Base-by-base conservation (phyloP, 2,888 invertebrate species). In the Pristionchus exspectatus region DNA sequence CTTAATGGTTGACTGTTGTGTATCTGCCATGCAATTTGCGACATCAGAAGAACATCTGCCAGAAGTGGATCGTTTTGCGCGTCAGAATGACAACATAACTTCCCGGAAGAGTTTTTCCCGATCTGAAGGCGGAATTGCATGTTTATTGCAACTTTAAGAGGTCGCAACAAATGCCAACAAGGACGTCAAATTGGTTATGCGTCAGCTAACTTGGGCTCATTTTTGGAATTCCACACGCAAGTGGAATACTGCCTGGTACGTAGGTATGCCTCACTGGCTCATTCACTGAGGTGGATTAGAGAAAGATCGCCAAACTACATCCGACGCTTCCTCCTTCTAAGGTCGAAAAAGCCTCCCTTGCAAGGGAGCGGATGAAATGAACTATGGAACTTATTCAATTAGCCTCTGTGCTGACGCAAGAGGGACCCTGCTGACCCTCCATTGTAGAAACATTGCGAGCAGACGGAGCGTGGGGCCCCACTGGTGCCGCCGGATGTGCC, bases 121-220 rank as follows among this genome's bases (percentile, higher is more conserved):
- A 27, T n/a, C n/a, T 24, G 63, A 63, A 63, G 63, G 63, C 63
- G 63, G 24, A 81, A 50, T 81, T 81, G 50, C 81, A 81, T 81
- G 81, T 81, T 81, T 81, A 81, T 81, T 81, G 81, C 81, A 81
- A n/a, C 50, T n/a, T 54, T 81, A 81, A 54, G 44, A 81, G 81
- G 81, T 44, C 77, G 69, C 30, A 27, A 14, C 69, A 16, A 69
- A 30, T n/a, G n/a, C 7, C 59, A 14, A 30, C 7, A 3, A 30
- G 14, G 69, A 69, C 69, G 69, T 69, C 30, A 69, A 30, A 30
- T 69, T 69, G 27, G 4, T 9, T 27, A 27, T 27, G 30, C 69
- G 69, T 33, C 69, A 69, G 30, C 69, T 33, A 24, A 7, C n/a
- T 66, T 66, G 66, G 30, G 18, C 69, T 69, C 27, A 30, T 69